A percentile compares a stretch with the other conserved stretches of the same genome.
Conservation (phyloP, 2,797 vertebrate genomes). For the Craterocephalus amniculus region DNA sequence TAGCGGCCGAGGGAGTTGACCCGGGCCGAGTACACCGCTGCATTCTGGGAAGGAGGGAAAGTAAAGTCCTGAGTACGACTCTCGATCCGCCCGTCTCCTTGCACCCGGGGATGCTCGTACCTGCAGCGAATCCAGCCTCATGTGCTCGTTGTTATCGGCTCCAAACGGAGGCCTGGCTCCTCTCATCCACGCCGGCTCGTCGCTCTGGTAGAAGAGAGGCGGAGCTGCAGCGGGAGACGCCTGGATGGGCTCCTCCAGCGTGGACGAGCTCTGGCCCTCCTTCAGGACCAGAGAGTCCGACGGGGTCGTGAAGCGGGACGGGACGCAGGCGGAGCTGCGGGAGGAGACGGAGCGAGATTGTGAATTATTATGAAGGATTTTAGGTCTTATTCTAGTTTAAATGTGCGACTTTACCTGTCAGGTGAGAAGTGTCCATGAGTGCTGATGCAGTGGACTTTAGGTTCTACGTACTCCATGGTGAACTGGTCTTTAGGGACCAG, state of each 20-base stretch:
- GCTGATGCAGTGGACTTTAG: constrained; percentile 88
- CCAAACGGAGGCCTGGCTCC: constrained; percentile 74
- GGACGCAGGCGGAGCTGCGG: constrained; percentile 87
- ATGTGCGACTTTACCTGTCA: constrained; percentile 82
- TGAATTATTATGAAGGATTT: too few relatives aligned
- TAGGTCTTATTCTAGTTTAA: background rate
- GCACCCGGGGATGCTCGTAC: constrained; percentile 51
- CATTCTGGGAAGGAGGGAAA: constrained; percentile 81
- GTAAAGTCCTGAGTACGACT: too few relatives aligned
- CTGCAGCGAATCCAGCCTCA: constrained; percentile 83
- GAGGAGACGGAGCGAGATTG: fast-evolving
- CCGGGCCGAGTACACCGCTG: constrained; percentile 84
- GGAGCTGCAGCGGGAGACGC: constrained; percentile 75
- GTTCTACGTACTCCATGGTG: constrained; percentile 87
- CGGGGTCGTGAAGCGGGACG: constrained; percentile 92
- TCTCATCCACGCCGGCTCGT: constrained; percentile 51
- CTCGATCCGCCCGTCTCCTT: too few relatives aligned
- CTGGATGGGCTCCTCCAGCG: constrained; percentile 72
- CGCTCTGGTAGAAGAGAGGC: constrained; percentile 38
- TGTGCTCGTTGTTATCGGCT: constrained; percentile 76
- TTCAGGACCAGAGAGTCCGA: constrained; percentile 88
- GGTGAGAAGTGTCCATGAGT: constrained; percentile 87
- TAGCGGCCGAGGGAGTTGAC: constrained; percentile 90
- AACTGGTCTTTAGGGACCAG: constrained; percentile 86
- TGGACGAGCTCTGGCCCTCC: constrained; percentile 85